Percentiles rank a stretch among this genome's conserved stretches.
Conservation (phyloP, 2,113 vertebrate species). For the Crotophaga sulcirostris region DNA sequence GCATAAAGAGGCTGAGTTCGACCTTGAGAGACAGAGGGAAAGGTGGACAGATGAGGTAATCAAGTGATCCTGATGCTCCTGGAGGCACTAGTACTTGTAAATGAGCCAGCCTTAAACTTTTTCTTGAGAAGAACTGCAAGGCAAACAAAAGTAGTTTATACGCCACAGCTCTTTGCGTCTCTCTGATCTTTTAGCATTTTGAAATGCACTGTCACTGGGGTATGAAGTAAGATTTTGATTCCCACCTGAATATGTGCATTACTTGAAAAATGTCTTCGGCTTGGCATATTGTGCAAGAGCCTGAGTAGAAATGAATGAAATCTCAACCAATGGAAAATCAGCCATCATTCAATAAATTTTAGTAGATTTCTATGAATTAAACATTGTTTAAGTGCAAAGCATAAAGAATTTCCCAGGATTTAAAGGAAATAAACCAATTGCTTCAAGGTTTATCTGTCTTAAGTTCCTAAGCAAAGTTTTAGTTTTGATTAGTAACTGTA, state of each 20-base stretch:
- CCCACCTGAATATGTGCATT: neutral
- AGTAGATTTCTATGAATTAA: neutral
- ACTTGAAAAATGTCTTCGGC: neutral
- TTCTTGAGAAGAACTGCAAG: neutral
- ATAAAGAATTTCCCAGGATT: neutral
- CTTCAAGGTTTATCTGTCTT: neutral
- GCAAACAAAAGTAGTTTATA: neutral
- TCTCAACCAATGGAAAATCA: neutral
- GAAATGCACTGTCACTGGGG: neutral
- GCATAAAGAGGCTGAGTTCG: neutral
- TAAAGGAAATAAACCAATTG: neutral
- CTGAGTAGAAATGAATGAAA: neutral
- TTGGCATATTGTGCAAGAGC: neutral
- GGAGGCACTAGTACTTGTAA: neutral
- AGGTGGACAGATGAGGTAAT: neutral
- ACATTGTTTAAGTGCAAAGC: neutral
- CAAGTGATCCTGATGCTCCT: neutral
- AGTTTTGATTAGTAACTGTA: neutral
- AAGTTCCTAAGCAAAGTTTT: neutral
- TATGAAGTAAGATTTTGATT: neutral
- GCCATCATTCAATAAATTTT: neutral
- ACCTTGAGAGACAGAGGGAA: neutral
- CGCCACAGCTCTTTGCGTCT: neutral
- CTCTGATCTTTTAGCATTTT: neutral
- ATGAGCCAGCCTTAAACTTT: neutral